Evolutionary conservation across 2,888 invertebrate genomes (phyloP).

Genomic region (Parnassius glacialis): DNA sequence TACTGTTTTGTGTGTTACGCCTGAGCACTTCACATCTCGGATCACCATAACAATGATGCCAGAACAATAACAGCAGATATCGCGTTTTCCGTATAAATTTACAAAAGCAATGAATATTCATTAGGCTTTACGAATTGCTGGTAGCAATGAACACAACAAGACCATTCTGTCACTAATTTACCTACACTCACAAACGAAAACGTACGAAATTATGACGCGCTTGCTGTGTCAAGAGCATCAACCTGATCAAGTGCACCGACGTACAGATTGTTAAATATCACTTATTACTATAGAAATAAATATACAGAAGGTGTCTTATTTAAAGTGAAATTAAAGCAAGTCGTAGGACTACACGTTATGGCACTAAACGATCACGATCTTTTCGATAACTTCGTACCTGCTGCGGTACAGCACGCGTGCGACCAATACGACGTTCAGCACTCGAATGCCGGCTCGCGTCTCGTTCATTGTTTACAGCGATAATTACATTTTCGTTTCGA

Average conservation of each 20-base stretch:
- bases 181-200: conserved; percentile 36
- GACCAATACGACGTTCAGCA: conserved; percentile 62
- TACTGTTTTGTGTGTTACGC: conserved; percentile 50
- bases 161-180: conserved; percentile 35
- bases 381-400: conserved; percentile 51
- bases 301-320: conserved; percentile 27
- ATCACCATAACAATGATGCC: conserved; percentile 72
- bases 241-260: conserved; percentile 45
- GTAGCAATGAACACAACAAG: conserved; percentile 49
- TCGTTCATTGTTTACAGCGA: conserved; percentile 74
- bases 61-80: conserved; percentile 67
- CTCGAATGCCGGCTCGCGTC: conserved; percentile 66
- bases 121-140: conserved; percentile 35
- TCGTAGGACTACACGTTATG: conserved; percentile 59
- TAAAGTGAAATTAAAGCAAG: conserved; percentile 20
- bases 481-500: conserved; percentile 75
- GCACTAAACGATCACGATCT: conserved; percentile 54
- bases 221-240: conserved; percentile 62
- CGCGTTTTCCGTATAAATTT: conserved; percentile 58
- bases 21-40: conserved; percentile 47
- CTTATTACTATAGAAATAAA: conserved; percentile 26
- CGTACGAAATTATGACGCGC: conserved; percentile 39
- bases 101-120: conserved; percentile 60
- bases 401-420: conserved; percentile 58
- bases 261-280: conserved; percentile 41